These are phyloP conservation scores for Girardinichthys multiradiatus DNA, from an alignment of 2,113 vertebrate genomes.

Conservation along the genomic window DNA sequence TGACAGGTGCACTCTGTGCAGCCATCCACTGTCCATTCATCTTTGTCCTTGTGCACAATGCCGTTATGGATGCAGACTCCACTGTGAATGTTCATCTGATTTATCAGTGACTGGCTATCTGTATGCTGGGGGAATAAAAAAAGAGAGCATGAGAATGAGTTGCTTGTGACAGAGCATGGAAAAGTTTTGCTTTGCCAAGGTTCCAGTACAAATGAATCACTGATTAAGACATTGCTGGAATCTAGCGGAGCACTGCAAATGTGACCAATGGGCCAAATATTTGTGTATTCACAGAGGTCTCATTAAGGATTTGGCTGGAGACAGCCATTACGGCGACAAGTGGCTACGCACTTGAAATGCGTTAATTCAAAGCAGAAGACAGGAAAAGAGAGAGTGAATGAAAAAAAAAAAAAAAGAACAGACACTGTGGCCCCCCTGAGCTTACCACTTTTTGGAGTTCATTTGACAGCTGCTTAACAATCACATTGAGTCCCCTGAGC, in stretches of 20 bases:
- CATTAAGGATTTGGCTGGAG: conserved; percentile 70
- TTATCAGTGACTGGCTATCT: conserved; percentile 80
- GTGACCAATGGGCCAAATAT: conserved; percentile 61
- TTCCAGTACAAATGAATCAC: conserved; percentile 75
- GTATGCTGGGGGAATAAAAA: conserved; percentile 76
- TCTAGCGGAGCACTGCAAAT: conserved; percentile 66
- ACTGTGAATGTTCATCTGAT: conserved; percentile 75
- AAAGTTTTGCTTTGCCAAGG: conserved; percentile 72
- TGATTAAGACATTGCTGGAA: conserved; percentile 73
- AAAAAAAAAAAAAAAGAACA: conserved; percentile 39
- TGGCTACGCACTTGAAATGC: conserved; percentile 48
- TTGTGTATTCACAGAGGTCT: conserved; percentile 74
- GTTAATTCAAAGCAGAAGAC: conserved; percentile 31
- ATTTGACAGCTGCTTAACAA: conserved; percentile 89
- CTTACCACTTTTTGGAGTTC: conserved; percentile 93
- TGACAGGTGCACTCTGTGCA: conserved; percentile 97
- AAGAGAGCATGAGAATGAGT: conserved; percentile 17
- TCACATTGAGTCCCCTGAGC: conserved; percentile 87
- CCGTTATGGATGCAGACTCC: conserved; percentile 90
- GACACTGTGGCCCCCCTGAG: conserved; percentile 25
- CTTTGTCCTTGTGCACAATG: conserved; percentile 85
- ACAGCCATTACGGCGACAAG: conserved; percentile 66
- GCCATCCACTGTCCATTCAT: conserved; percentile 94
- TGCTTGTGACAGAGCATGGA: conserved; percentile 61
- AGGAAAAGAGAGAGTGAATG: conserved; percentile 24